phyloP scores from a whole-genome alignment of 2,113 vertebrate genomes.

The Smithornis capensis region DNA sequence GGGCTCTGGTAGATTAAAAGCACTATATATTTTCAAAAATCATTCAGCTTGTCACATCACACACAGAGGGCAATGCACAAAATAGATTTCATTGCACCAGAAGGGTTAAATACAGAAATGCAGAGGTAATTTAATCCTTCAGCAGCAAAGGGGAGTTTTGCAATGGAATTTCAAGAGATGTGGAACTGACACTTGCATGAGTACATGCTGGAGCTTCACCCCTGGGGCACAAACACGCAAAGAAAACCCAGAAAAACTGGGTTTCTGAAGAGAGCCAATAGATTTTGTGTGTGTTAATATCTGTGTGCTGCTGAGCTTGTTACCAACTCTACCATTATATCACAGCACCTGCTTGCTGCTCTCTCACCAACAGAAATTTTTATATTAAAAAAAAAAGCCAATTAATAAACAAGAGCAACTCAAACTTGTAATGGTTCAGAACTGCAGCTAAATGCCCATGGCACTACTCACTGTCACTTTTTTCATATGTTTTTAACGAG shows the following conservation, averaged over 20 bases:
- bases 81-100: background rate
- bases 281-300: background rate
- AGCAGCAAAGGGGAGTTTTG: background rate
- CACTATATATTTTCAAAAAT: background rate
- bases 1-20: background rate
- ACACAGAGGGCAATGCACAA: rapidly evolving
- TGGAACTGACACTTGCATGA: background rate
- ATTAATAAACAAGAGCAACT: background rate
- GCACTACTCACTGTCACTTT: background rate
- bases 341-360: background rate
- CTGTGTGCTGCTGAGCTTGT: background rate
- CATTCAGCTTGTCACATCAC: background rate
- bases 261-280: background rate
- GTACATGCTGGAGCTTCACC: background rate
- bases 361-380: background rate
- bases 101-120: background rate
- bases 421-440: background rate
- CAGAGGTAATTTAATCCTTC: background rate
- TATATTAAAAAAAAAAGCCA: background rate
- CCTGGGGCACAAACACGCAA: background rate
- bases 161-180: background rate
- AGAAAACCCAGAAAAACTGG: background rate
- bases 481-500: background rate
- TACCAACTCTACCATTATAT: background rate
- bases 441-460: background rate